Base-by-base conservation (phyloP, 53 echinoderm and acorn worm species). In the Stichopus horrens region DNA sequence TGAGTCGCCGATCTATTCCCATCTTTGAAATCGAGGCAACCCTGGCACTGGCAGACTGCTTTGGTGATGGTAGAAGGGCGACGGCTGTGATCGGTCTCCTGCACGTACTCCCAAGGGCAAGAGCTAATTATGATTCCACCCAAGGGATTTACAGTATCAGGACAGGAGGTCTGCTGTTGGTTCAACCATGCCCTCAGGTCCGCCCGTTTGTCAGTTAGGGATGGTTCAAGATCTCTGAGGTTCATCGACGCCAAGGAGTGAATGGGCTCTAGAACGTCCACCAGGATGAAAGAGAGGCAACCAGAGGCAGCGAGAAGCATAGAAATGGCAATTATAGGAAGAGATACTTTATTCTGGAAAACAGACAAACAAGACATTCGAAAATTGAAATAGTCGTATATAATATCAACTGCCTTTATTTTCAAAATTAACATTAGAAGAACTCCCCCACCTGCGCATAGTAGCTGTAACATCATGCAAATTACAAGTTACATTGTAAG, bases 181-280 rank as follows among this genome's bases (percentile, higher is more conserved):
- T 66, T 60, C 6, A 84, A 66, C 84, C 84, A 84, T 8, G 21
- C 51, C 8, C 59, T 22, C 9, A 84, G 58, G 7, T 57, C 59
- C 10, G 84, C 51, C 16, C 59, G 21, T 16, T 84, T 84, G 9
- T 52, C 37, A 9, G 66, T 63, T 22, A 84, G 67, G 8, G 84
- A 84, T 65, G 84, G 84, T 3, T 52, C 8, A 66, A 84, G 84
- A 51, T 57, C 63, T 2, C 84, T 84, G 5, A 11, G 23, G 65
- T 57, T 37, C 84, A 84, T 84, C 8, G 84, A 63, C 14, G 84
- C 63, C 23, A 84, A 8, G 5, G 84, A 84, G 19, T 22, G 22
- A 20, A 84, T 66, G 8, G 84, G 84, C 37, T 84, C 84, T 51
- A 84, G 21, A 9, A 84, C 84, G 20, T 84, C 84, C 23, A 57